Conservation (phyloP, 2,888 invertebrate genomes). For the Scelioninae gen. 1 region DNA sequence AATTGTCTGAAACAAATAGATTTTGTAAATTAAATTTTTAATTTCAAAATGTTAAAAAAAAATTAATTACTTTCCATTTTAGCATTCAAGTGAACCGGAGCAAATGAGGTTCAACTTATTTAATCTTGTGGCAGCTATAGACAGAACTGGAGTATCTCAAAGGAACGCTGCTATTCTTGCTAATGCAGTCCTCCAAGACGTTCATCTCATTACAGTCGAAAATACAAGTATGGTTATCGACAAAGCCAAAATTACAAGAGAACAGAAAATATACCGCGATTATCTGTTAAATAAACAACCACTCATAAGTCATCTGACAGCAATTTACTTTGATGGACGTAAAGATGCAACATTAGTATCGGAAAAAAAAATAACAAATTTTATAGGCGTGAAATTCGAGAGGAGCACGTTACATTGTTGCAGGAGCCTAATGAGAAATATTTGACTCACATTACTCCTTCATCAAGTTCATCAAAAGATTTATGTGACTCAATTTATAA, state of each 20-base stretch:
- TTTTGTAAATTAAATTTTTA: too few relatives aligned
- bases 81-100: too few relatives aligned
- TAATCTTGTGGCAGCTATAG: conserved; percentile 17
- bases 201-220: conserved; percentile 66
- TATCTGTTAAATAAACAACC: background rate
- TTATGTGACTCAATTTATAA: conserved; percentile 14
- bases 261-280: background rate
- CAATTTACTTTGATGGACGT: too few relatives aligned
- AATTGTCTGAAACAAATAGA: too few relatives aligned
- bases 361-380: too few relatives aligned
- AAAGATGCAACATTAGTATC: too few relatives aligned
- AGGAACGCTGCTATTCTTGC: conserved; percentile 69
- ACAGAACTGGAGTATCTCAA: conserved; percentile 37
- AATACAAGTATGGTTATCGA: conserved; percentile 34
- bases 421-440: too few relatives aligned
- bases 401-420: too few relatives aligned
- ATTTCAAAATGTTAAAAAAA: too few relatives aligned
- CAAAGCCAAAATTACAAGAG: background rate
- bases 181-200: conserved; percentile 65
- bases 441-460: too few relatives aligned
- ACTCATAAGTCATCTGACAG: background rate
- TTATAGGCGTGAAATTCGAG: too few relatives aligned
- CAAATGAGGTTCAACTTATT: conserved; percentile 22
- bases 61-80: too few relatives aligned
- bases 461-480: background rate